These are phyloP conservation scores for Bubo blakistoni DNA, from an alignment of 2,113 vertebrate species.

Conservation along the genomic window DNA sequence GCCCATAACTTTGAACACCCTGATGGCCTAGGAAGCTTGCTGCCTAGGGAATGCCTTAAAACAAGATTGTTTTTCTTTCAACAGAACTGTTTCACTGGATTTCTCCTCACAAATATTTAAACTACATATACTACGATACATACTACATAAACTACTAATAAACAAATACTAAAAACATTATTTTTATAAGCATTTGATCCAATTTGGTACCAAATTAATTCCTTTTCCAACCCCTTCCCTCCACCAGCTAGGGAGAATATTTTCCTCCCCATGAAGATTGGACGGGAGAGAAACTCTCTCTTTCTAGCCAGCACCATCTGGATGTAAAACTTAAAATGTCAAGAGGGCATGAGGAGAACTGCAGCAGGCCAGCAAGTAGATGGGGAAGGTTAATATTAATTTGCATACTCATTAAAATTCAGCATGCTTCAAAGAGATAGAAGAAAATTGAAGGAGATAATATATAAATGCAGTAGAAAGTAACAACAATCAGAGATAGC, in stretches of 20 bases:
- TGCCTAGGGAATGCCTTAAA: background rate
- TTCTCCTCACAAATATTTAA: background rate
- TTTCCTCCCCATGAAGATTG: background rate
- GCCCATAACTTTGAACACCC: background rate
- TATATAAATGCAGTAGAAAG: background rate
- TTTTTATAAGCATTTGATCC: background rate
- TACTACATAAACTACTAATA: too few relatives aligned
- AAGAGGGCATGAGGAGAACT: background rate
- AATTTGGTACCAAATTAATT: background rate
- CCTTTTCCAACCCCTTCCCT: background rate
- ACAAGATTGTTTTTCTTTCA: background rate
- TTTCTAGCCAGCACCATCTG: constrained; percentile 21
- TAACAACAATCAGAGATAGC: background rate
- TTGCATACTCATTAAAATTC: constrained; percentile 53
- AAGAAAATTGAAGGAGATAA: constrained; percentile 28
- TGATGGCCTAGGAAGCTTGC: background rate
- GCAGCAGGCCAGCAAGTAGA: constrained; percentile 17
- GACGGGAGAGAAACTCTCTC: background rate
- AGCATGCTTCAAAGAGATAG: constrained; percentile 16
- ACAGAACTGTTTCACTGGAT: background rate
- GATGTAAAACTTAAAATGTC: constrained; percentile 38
- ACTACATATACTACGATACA: background rate
- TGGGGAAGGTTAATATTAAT: background rate
- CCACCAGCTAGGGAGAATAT: background rate
- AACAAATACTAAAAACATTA: background rate